phyloP scores from a whole-genome alignment of 2,797 vertebrate genomes.

The Octomys mimax region DNA sequence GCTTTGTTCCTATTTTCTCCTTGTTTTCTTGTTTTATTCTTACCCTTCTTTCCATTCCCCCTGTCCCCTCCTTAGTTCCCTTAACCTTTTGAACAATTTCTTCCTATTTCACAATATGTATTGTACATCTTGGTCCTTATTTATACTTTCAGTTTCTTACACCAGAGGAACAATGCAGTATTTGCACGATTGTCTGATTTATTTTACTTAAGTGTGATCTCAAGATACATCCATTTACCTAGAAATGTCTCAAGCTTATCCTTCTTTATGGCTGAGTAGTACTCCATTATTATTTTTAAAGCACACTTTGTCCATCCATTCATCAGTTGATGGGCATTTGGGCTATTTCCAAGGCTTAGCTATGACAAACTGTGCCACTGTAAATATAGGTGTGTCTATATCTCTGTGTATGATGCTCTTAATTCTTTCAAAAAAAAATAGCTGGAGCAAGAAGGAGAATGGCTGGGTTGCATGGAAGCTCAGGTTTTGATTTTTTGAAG shows the following conservation, averaged over 20 bases:
- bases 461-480: not conserved
- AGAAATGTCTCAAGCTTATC: not conserved
- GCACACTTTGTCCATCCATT: not conserved
- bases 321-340: not conserved
- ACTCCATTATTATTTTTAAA: not conserved
- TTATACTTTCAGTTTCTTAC: not conserved
- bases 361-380: not conserved
- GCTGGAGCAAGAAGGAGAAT: not conserved
- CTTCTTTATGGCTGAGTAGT: not conserved
- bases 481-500: not conserved
- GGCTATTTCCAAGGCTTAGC: not conserved
- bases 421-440: not conserved
- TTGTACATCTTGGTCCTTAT: not conserved
- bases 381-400: not conserved
- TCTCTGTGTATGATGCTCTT: not conserved
- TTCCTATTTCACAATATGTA: not conserved
- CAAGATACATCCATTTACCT: not conserved
- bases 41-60: not conserved
- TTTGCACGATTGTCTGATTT: not conserved
- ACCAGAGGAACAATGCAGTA: not conserved
- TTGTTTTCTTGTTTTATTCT: not conserved
- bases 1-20: not conserved
- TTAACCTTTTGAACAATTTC: not conserved
- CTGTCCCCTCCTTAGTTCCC: not conserved
- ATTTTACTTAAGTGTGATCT: not conserved